A percentile compares a stretch with the other conserved stretches of the same genome.
Conservation (phyloP, 2,797 vertebrate species). For the Trichosurus vulpecula region DNA sequence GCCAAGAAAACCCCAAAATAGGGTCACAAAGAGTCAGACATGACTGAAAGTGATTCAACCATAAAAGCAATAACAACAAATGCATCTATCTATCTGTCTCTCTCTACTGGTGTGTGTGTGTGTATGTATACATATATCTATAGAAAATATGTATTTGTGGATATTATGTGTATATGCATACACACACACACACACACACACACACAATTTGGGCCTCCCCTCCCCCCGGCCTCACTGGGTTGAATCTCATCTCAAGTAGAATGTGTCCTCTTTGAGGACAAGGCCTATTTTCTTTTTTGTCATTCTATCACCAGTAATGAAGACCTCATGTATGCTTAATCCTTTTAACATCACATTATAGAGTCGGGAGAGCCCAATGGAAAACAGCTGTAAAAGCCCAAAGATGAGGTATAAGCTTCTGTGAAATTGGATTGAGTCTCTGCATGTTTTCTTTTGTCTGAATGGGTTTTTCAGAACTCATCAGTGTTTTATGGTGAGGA, state of each 20-base stretch:
- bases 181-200: background rate
- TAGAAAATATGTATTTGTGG: too few relatives aligned
- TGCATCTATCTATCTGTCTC: background rate
- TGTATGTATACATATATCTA: too few relatives aligned
- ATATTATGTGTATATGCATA: accelerated
- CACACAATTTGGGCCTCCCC: background rate
- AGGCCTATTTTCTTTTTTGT: background rate
- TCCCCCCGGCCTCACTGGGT: background rate
- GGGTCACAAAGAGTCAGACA: background rate
- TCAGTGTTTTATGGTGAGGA: background rate
- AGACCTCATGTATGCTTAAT: background rate
- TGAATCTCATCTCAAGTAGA: background rate
- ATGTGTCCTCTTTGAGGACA: background rate
- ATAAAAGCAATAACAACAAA: too few relatives aligned
- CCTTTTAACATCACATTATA: background rate
- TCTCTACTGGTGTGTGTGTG: too few relatives aligned
- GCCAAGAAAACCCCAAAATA: background rate
- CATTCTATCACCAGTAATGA: background rate
- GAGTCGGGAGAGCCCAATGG: background rate
- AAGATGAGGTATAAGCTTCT: background rate
- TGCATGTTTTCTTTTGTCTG: background rate
- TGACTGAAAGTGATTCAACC: too few relatives aligned
- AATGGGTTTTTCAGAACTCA: conserved; percentile 46
- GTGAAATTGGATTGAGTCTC: background rate
- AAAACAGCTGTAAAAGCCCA: background rate